Conservation (phyloP, 2,113 vertebrate species). For the mouse (Mus musculus) region DNA sequence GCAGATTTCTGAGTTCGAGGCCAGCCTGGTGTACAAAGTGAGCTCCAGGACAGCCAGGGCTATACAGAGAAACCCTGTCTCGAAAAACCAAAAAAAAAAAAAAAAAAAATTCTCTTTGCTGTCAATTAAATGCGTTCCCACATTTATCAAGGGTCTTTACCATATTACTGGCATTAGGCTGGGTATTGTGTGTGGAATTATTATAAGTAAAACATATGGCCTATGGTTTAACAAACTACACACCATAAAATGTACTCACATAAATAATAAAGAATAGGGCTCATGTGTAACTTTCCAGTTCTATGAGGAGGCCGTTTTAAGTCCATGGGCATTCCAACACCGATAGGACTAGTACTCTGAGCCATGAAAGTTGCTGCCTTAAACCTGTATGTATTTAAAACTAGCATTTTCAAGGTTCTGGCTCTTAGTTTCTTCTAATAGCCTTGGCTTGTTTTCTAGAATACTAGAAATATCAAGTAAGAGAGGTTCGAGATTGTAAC, state of each 20-base stretch:
- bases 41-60: too few species aligned
- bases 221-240: slow-evolving; percentile 21
- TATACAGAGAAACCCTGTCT: too few species aligned
- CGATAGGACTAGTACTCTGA: background rate
- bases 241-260: slow-evolving; percentile 5
- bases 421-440: background rate
- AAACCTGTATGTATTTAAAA: background rate
- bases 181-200: background rate
- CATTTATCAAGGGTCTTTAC: slow-evolving; percentile 51
- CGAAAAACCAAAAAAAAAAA: too few species aligned
- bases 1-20: too few species aligned
- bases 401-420: background rate
- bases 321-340: background rate
- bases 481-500: background rate
- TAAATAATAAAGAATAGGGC: background rate
- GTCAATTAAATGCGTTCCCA: background rate
- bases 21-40: too few species aligned
- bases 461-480: background rate
- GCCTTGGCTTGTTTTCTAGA: background rate
- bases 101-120: slow-evolving; percentile 1
- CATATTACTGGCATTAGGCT: slow-evolving; percentile 8
- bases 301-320: background rate
- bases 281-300: background rate
- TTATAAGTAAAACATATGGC: background rate
- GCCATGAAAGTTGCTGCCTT: background rate